phyloP scores from a whole-genome alignment of 2,797 vertebrate genomes.

The Chiropotes sagulatus region DNA sequence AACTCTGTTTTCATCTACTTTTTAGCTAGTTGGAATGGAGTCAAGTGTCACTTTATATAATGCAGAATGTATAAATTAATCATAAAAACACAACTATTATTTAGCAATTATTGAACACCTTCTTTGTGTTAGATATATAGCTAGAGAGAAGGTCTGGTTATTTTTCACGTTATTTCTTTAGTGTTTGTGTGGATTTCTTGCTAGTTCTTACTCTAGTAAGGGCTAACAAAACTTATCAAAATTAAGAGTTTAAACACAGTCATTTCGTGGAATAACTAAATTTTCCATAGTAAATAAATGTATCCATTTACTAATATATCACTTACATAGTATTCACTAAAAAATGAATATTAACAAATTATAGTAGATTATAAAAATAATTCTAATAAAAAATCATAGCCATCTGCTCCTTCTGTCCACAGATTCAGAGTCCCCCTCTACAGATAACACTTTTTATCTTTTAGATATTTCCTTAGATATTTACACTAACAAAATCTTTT shows the following conservation, averaged over 20 bases:
- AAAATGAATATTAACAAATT: constrained; percentile 14
- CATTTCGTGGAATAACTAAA: background rate
- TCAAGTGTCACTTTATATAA: background rate
- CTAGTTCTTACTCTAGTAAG: background rate
- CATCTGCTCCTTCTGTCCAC: background rate
- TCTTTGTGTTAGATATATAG: background rate
- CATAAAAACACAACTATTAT: background rate
- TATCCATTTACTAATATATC: background rate
- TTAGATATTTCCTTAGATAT: background rate
- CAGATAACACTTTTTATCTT: background rate
- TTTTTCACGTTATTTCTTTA: background rate
- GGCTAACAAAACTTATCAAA: background rate
- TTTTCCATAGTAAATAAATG: background rate
- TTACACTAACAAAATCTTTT: background rate
- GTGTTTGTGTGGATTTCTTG: background rate
- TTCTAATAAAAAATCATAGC: background rate
- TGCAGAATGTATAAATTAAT: background rate
- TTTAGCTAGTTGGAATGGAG: background rate
- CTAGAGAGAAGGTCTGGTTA: background rate
- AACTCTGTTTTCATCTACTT: background rate
- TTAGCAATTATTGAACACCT: background rate
- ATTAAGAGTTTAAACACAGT: background rate
- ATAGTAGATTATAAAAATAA: background rate
- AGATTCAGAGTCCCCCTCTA: background rate
- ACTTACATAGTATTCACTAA: background rate